A percentile compares a stretch with the other conserved stretches of the same genome.
These are phyloP conservation scores for Drosophila pandora DNA, from an alignment of 1,140 invertebrate species.

Conservation along the genomic window DNA sequence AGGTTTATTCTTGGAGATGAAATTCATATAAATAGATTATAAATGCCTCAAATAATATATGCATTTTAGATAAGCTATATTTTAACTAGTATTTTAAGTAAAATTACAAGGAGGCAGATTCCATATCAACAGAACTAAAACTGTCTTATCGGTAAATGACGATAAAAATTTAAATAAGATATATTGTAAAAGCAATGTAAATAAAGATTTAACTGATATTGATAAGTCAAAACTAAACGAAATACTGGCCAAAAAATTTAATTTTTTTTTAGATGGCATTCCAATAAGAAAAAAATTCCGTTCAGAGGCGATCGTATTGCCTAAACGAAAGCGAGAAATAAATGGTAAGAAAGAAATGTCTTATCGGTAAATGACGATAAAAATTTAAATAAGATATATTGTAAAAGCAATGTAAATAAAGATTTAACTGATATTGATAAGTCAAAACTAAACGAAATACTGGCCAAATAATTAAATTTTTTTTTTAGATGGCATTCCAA, in stretches of 20 bases:
- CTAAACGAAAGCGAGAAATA: too few species aligned
- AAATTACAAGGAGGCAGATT: background rate
- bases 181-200: background rate
- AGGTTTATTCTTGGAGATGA: too few species aligned
- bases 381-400: background rate
- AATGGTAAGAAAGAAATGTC: background rate
- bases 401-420: background rate
- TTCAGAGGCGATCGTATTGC: too few species aligned
- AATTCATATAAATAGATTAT: too few species aligned
- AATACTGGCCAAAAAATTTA: background rate
- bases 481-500: too few species aligned
- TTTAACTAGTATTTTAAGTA: background rate
- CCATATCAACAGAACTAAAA: too few species aligned
- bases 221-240: background rate
- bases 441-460: constrained; percentile 1
- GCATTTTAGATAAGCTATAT: too few species aligned
- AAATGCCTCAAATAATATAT: background rate
- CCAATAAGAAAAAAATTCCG: background rate
- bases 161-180: background rate
- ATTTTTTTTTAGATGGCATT: too few species aligned
- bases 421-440: background rate
- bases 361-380: background rate
- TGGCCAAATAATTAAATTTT: too few species aligned
- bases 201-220: background rate
- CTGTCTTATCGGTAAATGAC: background rate